Percentiles rank a stretch among this genome's conserved stretches.
Evolutionary conservation across 1,140 invertebrate genomes (phyloP).

Genomic region (Zaprionus gabonicus): DNA sequence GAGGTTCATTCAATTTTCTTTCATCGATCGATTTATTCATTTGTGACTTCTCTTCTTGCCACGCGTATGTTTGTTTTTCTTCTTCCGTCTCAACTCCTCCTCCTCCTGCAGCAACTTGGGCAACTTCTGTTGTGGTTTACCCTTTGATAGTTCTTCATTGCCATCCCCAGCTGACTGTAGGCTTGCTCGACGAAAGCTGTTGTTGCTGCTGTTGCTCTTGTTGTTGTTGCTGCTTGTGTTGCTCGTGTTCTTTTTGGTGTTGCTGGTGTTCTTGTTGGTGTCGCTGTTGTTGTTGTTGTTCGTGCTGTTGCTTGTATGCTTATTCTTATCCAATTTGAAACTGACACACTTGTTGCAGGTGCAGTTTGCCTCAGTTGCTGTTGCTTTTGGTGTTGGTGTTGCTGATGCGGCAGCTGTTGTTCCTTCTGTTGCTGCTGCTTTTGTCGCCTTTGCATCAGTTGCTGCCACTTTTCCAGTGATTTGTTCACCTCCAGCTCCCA

Average conservation of each 20-base stretch:
- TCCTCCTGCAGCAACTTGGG: not conserved
- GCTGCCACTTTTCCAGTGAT: not conserved
- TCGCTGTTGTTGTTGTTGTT: not conserved
- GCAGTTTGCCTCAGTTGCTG: not conserved
- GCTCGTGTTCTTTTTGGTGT: not conserved
- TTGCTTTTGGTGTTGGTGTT: not conserved
- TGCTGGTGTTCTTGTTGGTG: not conserved
- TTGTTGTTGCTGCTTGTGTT: not conserved
- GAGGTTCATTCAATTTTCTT: not conserved
- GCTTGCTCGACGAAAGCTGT: not conserved
- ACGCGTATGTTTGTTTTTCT: constrained; percentile 22
- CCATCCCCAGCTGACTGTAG: not conserved
- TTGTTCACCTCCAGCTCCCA: not conserved
- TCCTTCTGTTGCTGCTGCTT: not conserved
- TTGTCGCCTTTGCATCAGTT: not conserved
- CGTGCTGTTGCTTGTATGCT: not conserved
- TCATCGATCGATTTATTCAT: not conserved
- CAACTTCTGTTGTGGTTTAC: not conserved
- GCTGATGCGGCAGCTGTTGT: not conserved
- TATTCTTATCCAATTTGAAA: not conserved
- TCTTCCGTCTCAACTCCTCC: not conserved
- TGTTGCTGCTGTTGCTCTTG: not conserved
- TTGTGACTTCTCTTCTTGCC: constrained; percentile 24
- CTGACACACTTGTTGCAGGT: not conserved
- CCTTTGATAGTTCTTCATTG: not conserved